Conservation (phyloP, 1,140 invertebrate genomes). For the Delia radicum region DNA sequence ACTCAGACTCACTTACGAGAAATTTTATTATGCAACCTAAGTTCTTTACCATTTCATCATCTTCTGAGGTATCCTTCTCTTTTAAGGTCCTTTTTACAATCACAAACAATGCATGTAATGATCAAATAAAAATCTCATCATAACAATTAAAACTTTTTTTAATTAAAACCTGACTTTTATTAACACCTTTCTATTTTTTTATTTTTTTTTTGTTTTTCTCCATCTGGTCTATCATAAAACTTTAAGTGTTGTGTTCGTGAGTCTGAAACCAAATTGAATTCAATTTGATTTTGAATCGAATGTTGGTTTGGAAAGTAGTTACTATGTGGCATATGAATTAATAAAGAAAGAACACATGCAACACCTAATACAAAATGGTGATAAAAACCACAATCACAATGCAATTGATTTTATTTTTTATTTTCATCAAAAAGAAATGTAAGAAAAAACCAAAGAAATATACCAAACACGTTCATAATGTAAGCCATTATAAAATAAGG, state of each 20-base stretch:
- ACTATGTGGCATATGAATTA: neutral
- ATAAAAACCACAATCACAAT: neutral
- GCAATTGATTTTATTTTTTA: neutral
- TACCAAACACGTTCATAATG: neutral
- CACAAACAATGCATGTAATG: no score
- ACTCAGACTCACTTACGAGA: no score
- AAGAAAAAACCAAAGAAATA: neutral
- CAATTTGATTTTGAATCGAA: neutral
- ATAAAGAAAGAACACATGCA: neutral
- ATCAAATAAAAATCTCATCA: no score
- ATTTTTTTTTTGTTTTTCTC: neutral
- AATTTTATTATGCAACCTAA: no score
- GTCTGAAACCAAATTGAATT: neutral
- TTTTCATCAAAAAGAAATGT: neutral
- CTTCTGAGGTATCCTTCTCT: no score
- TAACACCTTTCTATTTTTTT: neutral
- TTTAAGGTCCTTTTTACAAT: no score
- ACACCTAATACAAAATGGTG: neutral
- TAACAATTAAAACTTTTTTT: neutral
- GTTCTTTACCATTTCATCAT: no score
- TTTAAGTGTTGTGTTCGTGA: neutral
- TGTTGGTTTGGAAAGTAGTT: neutral
- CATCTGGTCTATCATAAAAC: no score
- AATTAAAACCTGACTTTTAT: neutral
- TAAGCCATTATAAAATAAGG: neutral